These are phyloP conservation scores for Slavum lentiscoides DNA, from an alignment of 2,888 invertebrate species.

Conservation along the genomic window DNA sequence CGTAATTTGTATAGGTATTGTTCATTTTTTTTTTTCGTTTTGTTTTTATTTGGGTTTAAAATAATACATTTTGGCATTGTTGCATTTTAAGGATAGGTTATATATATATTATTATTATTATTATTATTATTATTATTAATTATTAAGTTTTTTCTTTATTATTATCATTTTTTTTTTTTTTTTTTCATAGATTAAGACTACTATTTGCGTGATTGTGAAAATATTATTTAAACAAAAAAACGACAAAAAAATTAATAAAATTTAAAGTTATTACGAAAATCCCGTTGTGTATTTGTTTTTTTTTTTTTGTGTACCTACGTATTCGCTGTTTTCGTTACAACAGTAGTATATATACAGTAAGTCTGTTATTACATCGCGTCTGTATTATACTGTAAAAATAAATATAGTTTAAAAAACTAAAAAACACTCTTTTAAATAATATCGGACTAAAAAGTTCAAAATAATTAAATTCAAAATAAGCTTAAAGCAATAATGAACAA, in stretches of 20 bases:
- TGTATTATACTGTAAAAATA: no score
- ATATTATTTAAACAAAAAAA: constrained; percentile 17
- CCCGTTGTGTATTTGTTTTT: constrained; percentile 3
- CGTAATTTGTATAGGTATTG: constrained; percentile 22
- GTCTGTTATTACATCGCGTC: no score
- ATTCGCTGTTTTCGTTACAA: not conserved
- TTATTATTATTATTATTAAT: constrained; percentile 45
- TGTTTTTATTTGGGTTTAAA: constrained; percentile 50
- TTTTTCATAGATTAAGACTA: constrained; percentile 38
- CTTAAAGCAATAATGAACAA: no score
- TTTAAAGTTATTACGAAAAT: constrained; percentile 42
- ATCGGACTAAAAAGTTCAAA: no score
- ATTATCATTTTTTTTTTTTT: constrained; percentile 6
- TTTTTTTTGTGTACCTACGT: not conserved
- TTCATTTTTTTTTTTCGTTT: constrained; percentile 46
- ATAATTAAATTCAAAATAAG: no score
- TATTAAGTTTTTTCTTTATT: constrained; percentile 37
- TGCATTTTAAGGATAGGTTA: constrained; percentile 48
- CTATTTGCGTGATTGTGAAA: constrained; percentile 50
- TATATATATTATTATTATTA: constrained; percentile 52
- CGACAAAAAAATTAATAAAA: constrained; percentile 42
- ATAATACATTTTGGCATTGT: constrained; percentile 39
- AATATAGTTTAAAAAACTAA: no score
- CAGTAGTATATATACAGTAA: no score
- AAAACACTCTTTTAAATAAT: no score